phyloP scores from a whole-genome alignment of 2,888 invertebrate genomes.

The Merodon equestris region DNA sequence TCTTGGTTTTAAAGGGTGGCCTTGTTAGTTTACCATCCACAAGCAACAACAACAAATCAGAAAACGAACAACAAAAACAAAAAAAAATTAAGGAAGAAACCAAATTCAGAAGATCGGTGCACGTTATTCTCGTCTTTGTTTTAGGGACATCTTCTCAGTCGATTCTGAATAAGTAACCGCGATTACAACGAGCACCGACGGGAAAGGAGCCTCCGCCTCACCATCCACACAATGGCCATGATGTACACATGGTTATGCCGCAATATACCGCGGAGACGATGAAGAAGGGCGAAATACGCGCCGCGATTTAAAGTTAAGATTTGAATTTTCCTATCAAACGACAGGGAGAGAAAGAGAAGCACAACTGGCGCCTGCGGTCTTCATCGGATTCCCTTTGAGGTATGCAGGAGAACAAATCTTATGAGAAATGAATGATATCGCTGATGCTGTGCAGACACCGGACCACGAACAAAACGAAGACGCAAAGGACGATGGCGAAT shows the following conservation, averaged over 20 bases:
- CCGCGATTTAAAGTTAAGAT: slow-evolving; percentile 69
- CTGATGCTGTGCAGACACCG: slow-evolving; percentile 34
- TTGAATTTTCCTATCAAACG: slow-evolving; percentile 52
- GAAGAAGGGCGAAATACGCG: slow-evolving; percentile 50
- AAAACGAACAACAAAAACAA: slow-evolving; percentile 20
- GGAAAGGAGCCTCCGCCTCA: slow-evolving; percentile 16
- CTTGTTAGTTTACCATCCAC: slow-evolving; percentile 48
- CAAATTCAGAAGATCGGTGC: slow-evolving; percentile 51
- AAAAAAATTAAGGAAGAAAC: slow-evolving; percentile 47
- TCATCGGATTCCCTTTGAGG: slow-evolving; percentile 66
- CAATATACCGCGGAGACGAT: no score
- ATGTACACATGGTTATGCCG: slow-evolving; percentile 10
- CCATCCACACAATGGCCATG: slow-evolving; percentile 11
- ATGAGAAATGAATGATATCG: slow-evolving; percentile 68
- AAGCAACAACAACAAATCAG: slow-evolving; percentile 17
- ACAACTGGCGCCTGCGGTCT: slow-evolving; percentile 67
- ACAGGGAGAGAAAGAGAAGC: slow-evolving; percentile 29
- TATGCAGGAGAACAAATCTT: slow-evolving; percentile 65
- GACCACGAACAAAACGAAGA: slow-evolving; percentile 20
- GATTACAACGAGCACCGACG: slow-evolving; percentile 1
- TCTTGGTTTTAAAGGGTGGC: slow-evolving; percentile 62
- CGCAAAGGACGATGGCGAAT: slow-evolving; percentile 36
- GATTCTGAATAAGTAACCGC: slow-evolving; percentile 59
- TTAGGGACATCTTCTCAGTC: slow-evolving; percentile 53
- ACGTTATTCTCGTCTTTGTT: slow-evolving; percentile 49